A percentile compares a stretch with the other conserved stretches of the same genome.
Conservation (phyloP, 2,113 vertebrate species). For the Erinaceus europaeus region DNA sequence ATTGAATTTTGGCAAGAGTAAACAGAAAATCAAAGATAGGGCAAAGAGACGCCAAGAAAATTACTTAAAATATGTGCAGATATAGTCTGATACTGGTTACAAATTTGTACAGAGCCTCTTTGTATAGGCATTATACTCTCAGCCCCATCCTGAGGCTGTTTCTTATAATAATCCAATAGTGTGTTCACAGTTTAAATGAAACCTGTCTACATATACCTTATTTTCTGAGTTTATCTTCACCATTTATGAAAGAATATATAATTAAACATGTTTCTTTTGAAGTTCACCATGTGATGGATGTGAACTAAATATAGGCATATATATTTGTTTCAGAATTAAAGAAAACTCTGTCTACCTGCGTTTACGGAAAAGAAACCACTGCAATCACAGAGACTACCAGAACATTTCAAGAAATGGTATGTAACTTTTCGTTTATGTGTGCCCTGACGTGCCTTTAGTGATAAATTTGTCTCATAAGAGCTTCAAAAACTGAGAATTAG, state of each 20-base stretch:
- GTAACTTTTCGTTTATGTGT: neutral
- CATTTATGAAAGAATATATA: neutral
- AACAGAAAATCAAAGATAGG: conserved; percentile 38
- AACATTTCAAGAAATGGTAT: conserved; percentile 85
- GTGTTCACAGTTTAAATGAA: neutral
- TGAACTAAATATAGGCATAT: conserved; percentile 9
- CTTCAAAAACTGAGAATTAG: neutral
- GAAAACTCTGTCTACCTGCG: conserved; percentile 82
- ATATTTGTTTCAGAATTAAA: conserved; percentile 80
- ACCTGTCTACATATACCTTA: neutral
- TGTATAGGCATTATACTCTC: too few relatives aligned
- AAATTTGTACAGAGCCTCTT: conserved; percentile 7
- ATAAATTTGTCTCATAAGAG: neutral
- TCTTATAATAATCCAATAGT: neutral
- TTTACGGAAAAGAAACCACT: conserved; percentile 81
- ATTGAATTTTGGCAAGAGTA: conserved; percentile 48
- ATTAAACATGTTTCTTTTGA: neutral
- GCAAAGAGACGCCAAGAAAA: conserved; percentile 39
- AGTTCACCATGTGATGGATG: neutral
- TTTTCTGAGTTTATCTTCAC: conserved; percentile 18
- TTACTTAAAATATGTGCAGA: conserved; percentile 14
- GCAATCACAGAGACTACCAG: conserved; percentile 86
- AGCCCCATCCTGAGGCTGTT: too few relatives aligned
- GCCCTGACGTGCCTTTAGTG: neutral
- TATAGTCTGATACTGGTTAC: neutral